These are phyloP conservation scores for Nycticebus coucang DNA, from an alignment of 2,113 vertebrate genomes.

Conservation along the genomic window DNA sequence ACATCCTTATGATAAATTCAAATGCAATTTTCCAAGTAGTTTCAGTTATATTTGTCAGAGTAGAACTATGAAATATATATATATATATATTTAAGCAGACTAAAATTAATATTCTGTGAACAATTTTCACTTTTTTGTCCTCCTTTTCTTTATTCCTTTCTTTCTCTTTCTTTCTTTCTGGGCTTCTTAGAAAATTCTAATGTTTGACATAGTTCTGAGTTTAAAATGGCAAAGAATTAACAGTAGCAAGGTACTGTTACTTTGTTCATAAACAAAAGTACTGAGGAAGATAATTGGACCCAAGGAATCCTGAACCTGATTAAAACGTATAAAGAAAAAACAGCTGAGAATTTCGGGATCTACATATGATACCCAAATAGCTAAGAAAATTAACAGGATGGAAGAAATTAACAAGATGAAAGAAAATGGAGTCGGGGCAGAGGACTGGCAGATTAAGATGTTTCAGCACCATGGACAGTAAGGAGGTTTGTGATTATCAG, in stretches of 20 bases:
- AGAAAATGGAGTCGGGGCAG: background rate
- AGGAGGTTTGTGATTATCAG: background rate
- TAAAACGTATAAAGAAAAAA: background rate
- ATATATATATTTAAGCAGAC: background rate
- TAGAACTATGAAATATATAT: no score
- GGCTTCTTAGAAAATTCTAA: background rate
- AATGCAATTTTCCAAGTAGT: no score
- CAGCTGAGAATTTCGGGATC: background rate
- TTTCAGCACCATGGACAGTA: background rate
- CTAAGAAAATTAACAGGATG: background rate
- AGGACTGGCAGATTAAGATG: fast-evolving
- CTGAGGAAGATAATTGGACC: background rate
- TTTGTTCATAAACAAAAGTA: no score
- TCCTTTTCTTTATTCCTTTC: no score
- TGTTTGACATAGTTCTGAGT: background rate
- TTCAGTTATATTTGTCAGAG: no score
- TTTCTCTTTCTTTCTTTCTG: background rate
- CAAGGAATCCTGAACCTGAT: background rate
- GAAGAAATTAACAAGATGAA: background rate
- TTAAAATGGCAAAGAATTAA: background rate
- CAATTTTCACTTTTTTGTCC: background rate
- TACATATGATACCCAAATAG: background rate
- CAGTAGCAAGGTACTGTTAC: no score
- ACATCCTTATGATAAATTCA: no score
- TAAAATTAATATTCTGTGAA: background rate